Base-by-base conservation (phyloP, 2,888 invertebrate genomes). In the Scaptomyza caliginosa region DNA sequence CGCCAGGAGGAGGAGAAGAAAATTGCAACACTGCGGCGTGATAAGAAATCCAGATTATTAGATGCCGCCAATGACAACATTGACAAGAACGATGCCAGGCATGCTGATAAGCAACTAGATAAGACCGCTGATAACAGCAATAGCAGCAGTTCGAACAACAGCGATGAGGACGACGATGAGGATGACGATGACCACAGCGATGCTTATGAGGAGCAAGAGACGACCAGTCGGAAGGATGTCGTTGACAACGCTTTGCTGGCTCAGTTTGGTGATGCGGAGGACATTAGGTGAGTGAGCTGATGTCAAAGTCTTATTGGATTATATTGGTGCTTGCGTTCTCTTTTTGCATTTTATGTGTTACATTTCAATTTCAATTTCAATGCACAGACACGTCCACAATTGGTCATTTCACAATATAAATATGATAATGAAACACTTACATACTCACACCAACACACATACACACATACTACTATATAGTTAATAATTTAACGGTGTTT, bases 1-100 rank as follows among this genome's bases (percentile, higher is more conserved):
- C 96, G 95, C 92, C 97, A 97, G 90, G 97, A 98, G 93, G 98
- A 98, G 93, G 96, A 96, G 89, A 94, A 94, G 91, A 97, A 96
- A 93, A 96, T 97, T 92, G 96, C 96, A 88, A 91, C 91, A 67
- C 74, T 92, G 73, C 89, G 91, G 76, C 89, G 90, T 83, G 91
- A 92, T 89, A 91, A 90, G 84, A 90, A 90, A 80, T 82, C 88
- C 88, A 87, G 88, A 86, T 86, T 90, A 84, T 86, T 89, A 75
- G 90, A 90, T 77, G 89, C 82, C 36, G 82, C 82, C 77, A 89
- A 88, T 82, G 88, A 89, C 78, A 85, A 84, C 67, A 88, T 85
- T 81, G 88, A 86, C 77, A 88, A 86, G 75, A 78, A 83, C 42
- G 84, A 80, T 49, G 86, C 49, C 74, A 73, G 46, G 66, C 82